A percentile compares a stretch with the other conserved stretches of the same genome.
phyloP scores from a whole-genome alignment of 2,888 invertebrate species.

The Caenorhabditis imperialis region DNA sequence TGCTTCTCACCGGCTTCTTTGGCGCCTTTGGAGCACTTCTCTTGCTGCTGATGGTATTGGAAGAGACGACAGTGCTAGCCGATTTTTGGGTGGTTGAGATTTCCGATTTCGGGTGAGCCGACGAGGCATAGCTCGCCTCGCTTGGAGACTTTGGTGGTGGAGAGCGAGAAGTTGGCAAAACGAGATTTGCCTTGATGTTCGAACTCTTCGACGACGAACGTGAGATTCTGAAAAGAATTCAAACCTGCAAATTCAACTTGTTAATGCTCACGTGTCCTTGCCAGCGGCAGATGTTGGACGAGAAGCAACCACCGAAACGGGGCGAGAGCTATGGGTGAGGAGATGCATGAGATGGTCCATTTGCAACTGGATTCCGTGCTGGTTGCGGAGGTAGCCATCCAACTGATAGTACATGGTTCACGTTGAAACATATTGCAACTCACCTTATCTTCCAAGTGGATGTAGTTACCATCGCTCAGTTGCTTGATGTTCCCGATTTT shows the following conservation, averaged over 20 bases:
- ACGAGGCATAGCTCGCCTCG: constrained; percentile 23
- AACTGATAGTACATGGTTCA: constrained; percentile 36
- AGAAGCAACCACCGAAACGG: constrained; percentile 6
- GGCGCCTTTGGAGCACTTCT: constrained; percentile 9
- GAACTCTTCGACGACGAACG: constrained; percentile 31
- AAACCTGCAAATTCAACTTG: background rate
- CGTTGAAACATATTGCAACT: background rate
- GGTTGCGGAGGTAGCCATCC: constrained; percentile 39
- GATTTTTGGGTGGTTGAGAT: constrained; percentile 34
- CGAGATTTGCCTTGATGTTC: constrained; percentile 30
- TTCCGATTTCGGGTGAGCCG: constrained; percentile 18
- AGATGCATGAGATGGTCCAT: constrained; percentile 42
- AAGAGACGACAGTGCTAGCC: constrained; percentile 22
- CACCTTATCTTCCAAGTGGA: constrained; percentile 51
- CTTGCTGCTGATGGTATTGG: constrained; percentile 27
- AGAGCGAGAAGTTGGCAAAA: constrained; percentile 31
- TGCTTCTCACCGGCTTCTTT: constrained; percentile 13
- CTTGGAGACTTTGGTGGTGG: constrained; percentile 42
- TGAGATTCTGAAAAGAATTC: constrained; percentile 14
- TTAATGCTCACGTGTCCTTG: background rate
- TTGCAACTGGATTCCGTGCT: constrained; percentile 40
- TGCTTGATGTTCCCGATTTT: constrained; percentile 50
- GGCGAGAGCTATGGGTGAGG: constrained; percentile 23
- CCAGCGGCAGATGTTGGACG: constrained; percentile 19
- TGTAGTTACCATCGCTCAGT: constrained; percentile 47